Evolutionary conservation across 2,797 vertebrate genomes (phyloP).

Genomic region (Cyclopterus lumpus): DNA sequence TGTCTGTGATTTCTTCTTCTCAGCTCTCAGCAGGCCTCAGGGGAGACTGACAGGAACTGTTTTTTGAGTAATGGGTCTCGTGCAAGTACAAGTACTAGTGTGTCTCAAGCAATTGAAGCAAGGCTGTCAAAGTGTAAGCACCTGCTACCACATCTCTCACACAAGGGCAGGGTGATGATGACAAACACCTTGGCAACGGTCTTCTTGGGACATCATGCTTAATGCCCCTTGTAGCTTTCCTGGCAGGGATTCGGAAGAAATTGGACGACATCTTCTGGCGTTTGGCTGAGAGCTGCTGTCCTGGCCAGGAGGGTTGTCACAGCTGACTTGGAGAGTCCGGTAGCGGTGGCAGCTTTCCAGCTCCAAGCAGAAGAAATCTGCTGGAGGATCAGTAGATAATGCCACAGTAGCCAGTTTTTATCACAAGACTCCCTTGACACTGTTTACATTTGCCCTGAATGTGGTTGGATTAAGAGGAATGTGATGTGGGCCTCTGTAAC

Average conservation of each 20-base stretch:
- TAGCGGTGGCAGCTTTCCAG: conserved; percentile 60
- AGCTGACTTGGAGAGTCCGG: conserved; percentile 36
- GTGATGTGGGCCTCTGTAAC: conserved; percentile 16
- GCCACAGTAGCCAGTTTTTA: conserved; percentile 24
- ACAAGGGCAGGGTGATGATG: conserved; percentile 38
- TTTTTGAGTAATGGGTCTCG: conserved; percentile 47
- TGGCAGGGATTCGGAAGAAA: conserved; percentile 49
- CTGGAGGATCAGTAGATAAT: conserved; percentile 32
- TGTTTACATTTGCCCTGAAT: conserved; percentile 39
- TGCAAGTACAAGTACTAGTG: conserved; percentile 33
- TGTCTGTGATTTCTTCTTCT: conserved; percentile 26
- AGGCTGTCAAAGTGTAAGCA: conserved; percentile 42
- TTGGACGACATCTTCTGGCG: conserved; percentile 32
- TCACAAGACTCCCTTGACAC: conserved; percentile 1
- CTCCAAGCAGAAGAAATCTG: conserved; percentile 31
- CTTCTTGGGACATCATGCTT: conserved; percentile 55
- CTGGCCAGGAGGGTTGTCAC: conserved; percentile 18
- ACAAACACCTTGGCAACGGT: conserved; percentile 64
- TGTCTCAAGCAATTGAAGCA: conserved; percentile 42
- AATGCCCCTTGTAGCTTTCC: conserved; percentile 46
- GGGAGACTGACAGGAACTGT: conserved; percentile 30
- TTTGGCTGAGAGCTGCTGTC: conserved; percentile 29
- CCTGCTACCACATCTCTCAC: conserved; percentile 43
- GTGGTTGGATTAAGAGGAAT: conserved; percentile 33
- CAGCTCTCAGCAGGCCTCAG: conserved; percentile 39